Conservation (phyloP, 53 echinoderm and acorn worm species). For the Holothuria scabra region DNA sequence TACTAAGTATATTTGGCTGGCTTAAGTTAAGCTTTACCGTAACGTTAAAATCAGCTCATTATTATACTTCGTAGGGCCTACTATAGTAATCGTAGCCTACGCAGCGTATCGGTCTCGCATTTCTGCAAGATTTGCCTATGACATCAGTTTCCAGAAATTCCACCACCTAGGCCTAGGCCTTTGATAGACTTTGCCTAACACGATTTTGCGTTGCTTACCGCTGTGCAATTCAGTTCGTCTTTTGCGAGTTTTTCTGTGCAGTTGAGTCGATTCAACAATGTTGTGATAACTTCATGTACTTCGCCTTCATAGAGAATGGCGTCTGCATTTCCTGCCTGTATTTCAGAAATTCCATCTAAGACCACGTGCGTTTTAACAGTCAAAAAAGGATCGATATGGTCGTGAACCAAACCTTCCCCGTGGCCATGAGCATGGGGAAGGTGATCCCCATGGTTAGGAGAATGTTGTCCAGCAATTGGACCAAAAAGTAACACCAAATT, state of each 20-base stretch:
- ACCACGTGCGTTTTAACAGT: conserved; percentile 29
- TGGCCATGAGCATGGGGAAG: background rate
- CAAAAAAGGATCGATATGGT: conserved; percentile 29
- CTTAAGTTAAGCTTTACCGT: too few species aligned
- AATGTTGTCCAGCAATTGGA: conserved; percentile 3
- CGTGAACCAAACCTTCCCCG: background rate
- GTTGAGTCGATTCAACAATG: background rate
- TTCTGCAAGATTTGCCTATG: too few species aligned
- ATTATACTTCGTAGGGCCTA: too few species aligned
- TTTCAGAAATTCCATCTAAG: background rate
- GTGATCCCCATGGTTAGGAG: conserved; percentile 6
- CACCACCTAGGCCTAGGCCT: too few species aligned
- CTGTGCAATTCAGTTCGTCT: background rate
- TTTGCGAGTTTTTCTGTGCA: background rate
- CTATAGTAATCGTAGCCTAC: too few species aligned
- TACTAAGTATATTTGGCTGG: too few species aligned
- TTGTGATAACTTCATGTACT: background rate
- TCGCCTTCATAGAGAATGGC: background rate
- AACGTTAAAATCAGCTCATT: too few species aligned
- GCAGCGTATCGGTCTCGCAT: too few species aligned
- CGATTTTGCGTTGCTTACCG: too few species aligned
- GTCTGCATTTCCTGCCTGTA: background rate
- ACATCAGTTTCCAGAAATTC: too few species aligned
- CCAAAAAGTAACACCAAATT: conserved; percentile 2
- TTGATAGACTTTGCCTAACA: too few species aligned